Evolutionary conservation across 2,888 invertebrate genomes (phyloP), one percentile per base, ranked within the genome.

Genomic region (Cremastinae sp.): DNA sequence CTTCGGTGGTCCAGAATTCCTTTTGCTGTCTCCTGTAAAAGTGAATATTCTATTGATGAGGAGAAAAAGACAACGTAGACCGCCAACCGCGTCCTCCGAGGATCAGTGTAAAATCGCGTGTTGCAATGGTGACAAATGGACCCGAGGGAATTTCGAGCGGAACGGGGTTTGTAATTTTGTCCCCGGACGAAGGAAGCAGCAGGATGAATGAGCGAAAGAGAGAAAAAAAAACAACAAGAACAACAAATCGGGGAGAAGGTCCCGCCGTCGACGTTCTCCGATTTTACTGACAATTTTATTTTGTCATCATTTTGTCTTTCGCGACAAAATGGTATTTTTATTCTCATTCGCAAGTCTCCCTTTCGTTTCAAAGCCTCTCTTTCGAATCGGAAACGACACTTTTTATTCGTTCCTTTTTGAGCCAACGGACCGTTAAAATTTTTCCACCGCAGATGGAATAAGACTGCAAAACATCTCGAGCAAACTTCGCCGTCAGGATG

Each of bases 101-200:
- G 18, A 14, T 16, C 41, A 7, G 34, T 54, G 8, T 12, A 66
- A 56, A 56, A 56, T 56, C 47, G 22, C 47, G 14, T 34, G 47
- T n/a, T 28, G 65, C 28, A 41, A 53, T 34, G 64, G 73, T 54
- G 73, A 56, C 69, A 73, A 73, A 64, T 47, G 47, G 53, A 61
- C 43, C 69, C 34, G 72, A 20, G 41, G 71, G 65, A 54, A 76
- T 69, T 41, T 76, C 76, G 59, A 76, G 76, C 59, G 76, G 64
- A 73, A 65, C 64, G 47, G 59, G 76, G 76, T 76, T 53, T 73
- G 72, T 68, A 64, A 58, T 53, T 59, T 51, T 47, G 4, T 16
- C 28, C 47, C 12, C 28, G 22, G 49, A 41, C n/a, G n/a, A n/a
- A n/a, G n/a, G n/a, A n/a, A n/a, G n/a, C n/a, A n/a, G n/a, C n/a